phyloP scores from a whole-genome alignment of 2,888 invertebrate genomes.

The Sycophila texana region DNA sequence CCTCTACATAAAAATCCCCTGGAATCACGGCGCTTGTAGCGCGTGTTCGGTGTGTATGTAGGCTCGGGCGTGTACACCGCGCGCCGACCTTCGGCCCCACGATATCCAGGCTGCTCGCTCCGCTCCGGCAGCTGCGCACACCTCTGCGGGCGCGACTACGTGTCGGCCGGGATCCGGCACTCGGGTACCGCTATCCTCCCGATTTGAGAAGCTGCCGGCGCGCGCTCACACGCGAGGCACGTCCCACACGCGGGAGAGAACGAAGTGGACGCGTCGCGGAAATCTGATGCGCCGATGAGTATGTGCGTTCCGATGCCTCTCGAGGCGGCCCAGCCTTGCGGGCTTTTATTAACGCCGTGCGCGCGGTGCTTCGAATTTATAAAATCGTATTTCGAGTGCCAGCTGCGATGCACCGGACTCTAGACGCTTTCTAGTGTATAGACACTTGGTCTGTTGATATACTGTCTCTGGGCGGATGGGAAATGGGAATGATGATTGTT shows the following conservation, averaged over 20 bases:
- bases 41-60: not conserved
- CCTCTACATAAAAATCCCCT: too few species aligned
- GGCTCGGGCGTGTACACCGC: not conserved
- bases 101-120: not conserved
- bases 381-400: too few species aligned
- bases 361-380: too few species aligned
- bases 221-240: not conserved
- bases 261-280: constrained; percentile 5
- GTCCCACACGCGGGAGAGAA: not conserved
- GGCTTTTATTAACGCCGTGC: too few species aligned
- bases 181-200: constrained; percentile 34
- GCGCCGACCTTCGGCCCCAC: not conserved
- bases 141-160: constrained; percentile 5
- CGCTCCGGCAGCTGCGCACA: not conserved
- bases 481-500: too few species aligned
- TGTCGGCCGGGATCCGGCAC: constrained; percentile 30
- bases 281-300: not conserved
- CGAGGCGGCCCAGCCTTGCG: too few species aligned
- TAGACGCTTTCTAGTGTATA: too few species aligned
- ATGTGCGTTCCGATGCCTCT: not conserved
- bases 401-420: too few species aligned
- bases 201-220: not conserved
- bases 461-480: too few species aligned
- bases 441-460: too few species aligned
- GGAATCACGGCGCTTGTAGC: too few species aligned